These are phyloP conservation scores for Perithous albicinctus DNA, from an alignment of 2,888 invertebrate species.

Conservation along the genomic window DNA sequence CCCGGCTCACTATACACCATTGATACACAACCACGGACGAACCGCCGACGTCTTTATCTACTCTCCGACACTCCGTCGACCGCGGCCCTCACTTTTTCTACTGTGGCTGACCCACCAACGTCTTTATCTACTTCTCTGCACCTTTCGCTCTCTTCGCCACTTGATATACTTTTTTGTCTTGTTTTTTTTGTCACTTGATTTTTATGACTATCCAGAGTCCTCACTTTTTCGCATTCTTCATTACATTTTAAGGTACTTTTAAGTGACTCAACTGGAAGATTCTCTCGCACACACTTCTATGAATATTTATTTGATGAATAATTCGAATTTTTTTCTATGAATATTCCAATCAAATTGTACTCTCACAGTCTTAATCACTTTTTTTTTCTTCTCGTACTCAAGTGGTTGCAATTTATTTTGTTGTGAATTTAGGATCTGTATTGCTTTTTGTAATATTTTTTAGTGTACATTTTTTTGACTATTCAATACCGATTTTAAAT, in stretches of 20 bases:
- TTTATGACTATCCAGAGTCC: slow-evolving; percentile 5
- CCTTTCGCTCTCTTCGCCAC: slow-evolving; percentile 19
- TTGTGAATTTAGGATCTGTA: too few relatives aligned
- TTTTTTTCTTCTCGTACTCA: neutral
- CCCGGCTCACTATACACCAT: slow-evolving; percentile 1
- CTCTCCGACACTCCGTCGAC: slow-evolving; percentile 36
- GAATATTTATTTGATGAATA: slow-evolving; percentile 17
- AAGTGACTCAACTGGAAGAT: neutral
- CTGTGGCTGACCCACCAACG: slow-evolving; percentile 39
- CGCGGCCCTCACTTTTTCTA: slow-evolving; percentile 26
- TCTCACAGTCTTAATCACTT: neutral
- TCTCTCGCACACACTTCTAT: neutral
- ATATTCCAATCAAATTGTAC: neutral
- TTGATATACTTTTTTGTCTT: neutral
- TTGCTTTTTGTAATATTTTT: too few relatives aligned
- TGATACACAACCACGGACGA: slow-evolving; percentile 13
- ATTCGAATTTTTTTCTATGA: slow-evolving; percentile 29
- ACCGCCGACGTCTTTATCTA: slow-evolving; percentile 46
- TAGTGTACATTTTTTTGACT: too few relatives aligned
- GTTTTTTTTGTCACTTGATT: neutral
- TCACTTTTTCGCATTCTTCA: neutral
- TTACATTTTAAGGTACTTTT: neutral
- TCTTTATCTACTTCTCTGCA: slow-evolving; percentile 40
- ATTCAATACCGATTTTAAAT: too few relatives aligned
- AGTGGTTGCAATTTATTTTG: too few relatives aligned